These are phyloP conservation scores for Azemiops feae DNA, from an alignment of 2,113 vertebrate genomes.

Conservation along the genomic window DNA sequence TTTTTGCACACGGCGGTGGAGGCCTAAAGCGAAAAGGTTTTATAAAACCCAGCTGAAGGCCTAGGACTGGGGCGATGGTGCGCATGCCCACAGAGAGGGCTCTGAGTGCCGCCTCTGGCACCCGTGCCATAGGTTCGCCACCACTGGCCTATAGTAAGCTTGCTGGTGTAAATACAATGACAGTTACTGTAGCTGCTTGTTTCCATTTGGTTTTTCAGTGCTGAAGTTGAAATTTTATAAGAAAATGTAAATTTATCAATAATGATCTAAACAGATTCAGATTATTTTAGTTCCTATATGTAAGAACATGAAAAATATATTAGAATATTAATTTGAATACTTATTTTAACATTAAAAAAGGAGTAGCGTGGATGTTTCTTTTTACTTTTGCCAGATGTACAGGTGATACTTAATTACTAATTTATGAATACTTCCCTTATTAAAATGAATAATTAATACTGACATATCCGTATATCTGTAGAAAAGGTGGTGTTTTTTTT, in stretches of 20 bases:
- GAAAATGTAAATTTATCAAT: neutral
- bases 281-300: neutral
- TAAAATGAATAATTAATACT: neutral
- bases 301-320: neutral
- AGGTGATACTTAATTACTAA: neutral
- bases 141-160: neutral
- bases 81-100: no score
- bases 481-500: conserved; percentile 12
- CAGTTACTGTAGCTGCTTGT: neutral
- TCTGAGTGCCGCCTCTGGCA: no score
- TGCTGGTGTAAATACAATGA: neutral
- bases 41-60: no score
- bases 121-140: no score
- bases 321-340: neutral
- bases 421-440: neutral
- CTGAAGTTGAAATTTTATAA: neutral
- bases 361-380: neutral
- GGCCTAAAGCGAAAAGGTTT: no score
- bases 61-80: no score
- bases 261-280: neutral
- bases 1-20: no score
- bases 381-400: neutral
- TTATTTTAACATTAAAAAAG: neutral
- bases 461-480: neutral
- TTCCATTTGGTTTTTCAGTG: neutral